phyloP scores from a whole-genome alignment of 1,140 invertebrate species.

The Tyrophagus putrescentiae region DNA sequence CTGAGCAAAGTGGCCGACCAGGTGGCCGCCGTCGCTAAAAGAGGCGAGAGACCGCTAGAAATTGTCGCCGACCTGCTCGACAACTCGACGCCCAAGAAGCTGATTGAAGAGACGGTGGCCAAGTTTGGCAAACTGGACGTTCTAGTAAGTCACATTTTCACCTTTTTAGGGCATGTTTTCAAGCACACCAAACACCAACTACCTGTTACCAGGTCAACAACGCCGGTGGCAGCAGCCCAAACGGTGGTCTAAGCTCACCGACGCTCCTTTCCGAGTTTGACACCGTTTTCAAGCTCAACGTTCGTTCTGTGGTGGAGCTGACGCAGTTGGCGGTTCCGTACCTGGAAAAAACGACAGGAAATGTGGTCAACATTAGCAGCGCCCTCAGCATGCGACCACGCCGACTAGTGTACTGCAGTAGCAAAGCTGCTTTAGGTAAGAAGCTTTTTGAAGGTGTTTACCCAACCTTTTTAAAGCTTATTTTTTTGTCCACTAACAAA shows the following conservation, averaged over 20 bases:
- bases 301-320: slow-evolving; percentile 32
- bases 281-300: neutral
- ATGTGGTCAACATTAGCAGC: slow-evolving; percentile 76
- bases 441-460: no score
- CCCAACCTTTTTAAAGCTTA: no score
- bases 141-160: no score
- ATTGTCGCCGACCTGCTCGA: no score
- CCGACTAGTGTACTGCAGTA: slow-evolving; percentile 28
- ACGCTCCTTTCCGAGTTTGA: neutral
- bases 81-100: no score
- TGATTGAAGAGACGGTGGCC: slow-evolving; percentile 5
- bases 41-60: no score
- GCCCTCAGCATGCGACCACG: no score
- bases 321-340: slow-evolving; percentile 67
- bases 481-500: no score
- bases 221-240: neutral
- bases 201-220: no score
- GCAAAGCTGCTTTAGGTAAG: slow-evolving; percentile 33
- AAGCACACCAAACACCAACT: no score
- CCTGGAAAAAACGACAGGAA: slow-evolving; percentile 60
- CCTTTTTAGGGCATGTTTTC: no score
- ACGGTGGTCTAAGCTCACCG: neutral
- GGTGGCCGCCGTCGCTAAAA: neutral
- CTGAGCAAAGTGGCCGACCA: slow-evolving; percentile 30
- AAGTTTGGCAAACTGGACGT: slow-evolving; percentile 12